Evolutionary conservation across 2,113 vertebrate species (phyloP).

Genomic region (Larimichthys crocea): DNA sequence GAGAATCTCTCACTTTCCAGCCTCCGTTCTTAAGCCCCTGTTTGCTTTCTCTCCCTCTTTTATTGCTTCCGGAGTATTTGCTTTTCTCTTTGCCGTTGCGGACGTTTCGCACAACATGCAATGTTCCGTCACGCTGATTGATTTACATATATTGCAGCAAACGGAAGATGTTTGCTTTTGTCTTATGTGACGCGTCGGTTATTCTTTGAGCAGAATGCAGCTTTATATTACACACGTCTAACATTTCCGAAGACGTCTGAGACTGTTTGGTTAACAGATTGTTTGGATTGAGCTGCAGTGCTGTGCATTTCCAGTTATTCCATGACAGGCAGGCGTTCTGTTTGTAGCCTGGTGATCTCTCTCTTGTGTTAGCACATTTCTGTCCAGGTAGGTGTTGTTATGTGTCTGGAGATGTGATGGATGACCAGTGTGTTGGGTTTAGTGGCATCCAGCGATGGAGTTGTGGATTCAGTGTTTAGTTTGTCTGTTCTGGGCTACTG

Average conservation of each 20-base stretch:
- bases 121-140: background rate
- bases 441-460: no score
- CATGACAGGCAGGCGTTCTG: background rate
- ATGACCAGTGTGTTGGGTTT: no score
- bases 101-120: background rate
- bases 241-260: background rate
- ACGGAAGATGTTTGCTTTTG: background rate
- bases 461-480: no score
- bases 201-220: background rate
- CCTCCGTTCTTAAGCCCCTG: conserved; percentile 33
- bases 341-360: no score
- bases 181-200: background rate
- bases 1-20: conserved; percentile 80
- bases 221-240: no score
- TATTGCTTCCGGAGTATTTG: conserved; percentile 5
- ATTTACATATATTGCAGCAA: background rate
- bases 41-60: conserved; percentile 41
- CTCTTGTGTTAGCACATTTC: background rate
- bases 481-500: no score
- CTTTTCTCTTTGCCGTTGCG: background rate
- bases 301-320: background rate
- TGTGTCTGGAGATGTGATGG: no score
- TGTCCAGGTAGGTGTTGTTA: background rate
- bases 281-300: background rate
- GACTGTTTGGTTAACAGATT: background rate